Evolutionary conservation across 2,113 vertebrate genomes (phyloP).

Genomic region (Psettodes erumei): DNA sequence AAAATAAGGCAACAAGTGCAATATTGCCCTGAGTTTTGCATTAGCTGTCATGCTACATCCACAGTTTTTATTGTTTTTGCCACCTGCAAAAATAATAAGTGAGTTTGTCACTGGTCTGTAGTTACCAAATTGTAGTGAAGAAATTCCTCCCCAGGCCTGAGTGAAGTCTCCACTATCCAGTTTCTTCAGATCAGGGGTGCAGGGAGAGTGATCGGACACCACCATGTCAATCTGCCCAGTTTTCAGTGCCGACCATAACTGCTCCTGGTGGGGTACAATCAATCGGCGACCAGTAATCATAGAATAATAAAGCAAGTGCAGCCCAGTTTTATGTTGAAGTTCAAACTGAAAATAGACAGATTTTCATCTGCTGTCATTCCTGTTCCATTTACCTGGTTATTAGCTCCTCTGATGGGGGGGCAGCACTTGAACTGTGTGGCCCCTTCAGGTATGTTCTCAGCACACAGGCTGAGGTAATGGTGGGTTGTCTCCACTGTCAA

Average conservation of each 20-base stretch:
- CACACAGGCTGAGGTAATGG: constrained; percentile 85
- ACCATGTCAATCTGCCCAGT: constrained; percentile 87
- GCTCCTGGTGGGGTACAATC: constrained; percentile 72
- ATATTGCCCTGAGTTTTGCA: too few species aligned
- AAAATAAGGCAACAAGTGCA: too few species aligned
- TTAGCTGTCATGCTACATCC: not conserved
- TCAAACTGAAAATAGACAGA: not conserved
- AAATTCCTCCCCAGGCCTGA: constrained; percentile 87
- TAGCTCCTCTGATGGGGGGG: constrained; percentile 82
- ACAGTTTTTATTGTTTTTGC: not conserved
- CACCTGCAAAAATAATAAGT: not conserved
- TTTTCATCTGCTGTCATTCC: not conserved
- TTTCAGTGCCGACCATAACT: constrained; percentile 84
- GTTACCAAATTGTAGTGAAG: constrained; percentile 88
- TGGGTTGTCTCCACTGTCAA: constrained; percentile 88
- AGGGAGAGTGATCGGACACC: constrained; percentile 88
- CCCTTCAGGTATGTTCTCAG: constrained; percentile 82
- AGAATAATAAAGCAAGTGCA: not conserved
- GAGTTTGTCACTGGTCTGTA: not conserved
- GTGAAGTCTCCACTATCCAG: constrained; percentile 83
- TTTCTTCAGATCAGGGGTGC: constrained; percentile 83
- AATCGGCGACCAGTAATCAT: not conserved
- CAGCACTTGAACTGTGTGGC: constrained; percentile 89
- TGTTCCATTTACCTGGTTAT: constrained; percentile 76
- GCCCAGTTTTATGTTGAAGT: not conserved